Percentiles rank a stretch among this genome's conserved stretches.
phyloP scores from a whole-genome alignment of 2,797 vertebrate genomes.

The Sebastes minor region DNA sequence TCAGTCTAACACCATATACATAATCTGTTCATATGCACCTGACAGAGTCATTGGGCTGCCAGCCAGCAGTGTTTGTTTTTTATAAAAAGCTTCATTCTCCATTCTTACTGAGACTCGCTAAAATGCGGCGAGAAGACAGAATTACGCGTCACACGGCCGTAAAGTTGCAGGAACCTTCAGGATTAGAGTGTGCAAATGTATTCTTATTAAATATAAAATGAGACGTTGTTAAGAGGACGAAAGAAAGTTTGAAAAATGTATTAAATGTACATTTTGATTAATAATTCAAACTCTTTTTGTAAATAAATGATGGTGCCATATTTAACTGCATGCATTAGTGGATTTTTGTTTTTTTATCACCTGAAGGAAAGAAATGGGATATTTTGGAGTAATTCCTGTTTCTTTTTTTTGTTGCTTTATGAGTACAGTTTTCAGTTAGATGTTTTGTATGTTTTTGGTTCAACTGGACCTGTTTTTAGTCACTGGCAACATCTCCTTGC shows the following conservation, averaged over 20 bases:
- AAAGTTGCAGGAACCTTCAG: constrained; percentile 49
- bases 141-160: constrained; percentile 36
- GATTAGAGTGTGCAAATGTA: constrained; percentile 69
- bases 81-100: background rate
- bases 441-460: constrained; percentile 64
- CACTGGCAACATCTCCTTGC: constrained; percentile 75
- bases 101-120: constrained; percentile 22
- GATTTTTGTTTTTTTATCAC: constrained; percentile 51
- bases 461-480: constrained; percentile 66
- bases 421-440: constrained; percentile 38
- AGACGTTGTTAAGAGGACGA: constrained; percentile 60
- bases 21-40: constrained; percentile 23
- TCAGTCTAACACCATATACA: background rate
- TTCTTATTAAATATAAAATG: constrained; percentile 79
- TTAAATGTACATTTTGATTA: constrained; percentile 79
- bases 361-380: constrained; percentile 49
- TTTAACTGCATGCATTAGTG: constrained; percentile 78
- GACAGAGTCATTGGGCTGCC: constrained; percentile 25
- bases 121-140: constrained; percentile 30
- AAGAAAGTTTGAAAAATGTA: constrained; percentile 74
- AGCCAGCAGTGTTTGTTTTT: background rate
- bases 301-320: constrained; percentile 79
- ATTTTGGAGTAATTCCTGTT: constrained; percentile 41
- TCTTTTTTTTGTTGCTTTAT: constrained; percentile 40
- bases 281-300: constrained; percentile 77